phyloP scores from a whole-genome alignment of 2,888 invertebrate genomes.

The Caenorhabditis wallacei region DNA sequence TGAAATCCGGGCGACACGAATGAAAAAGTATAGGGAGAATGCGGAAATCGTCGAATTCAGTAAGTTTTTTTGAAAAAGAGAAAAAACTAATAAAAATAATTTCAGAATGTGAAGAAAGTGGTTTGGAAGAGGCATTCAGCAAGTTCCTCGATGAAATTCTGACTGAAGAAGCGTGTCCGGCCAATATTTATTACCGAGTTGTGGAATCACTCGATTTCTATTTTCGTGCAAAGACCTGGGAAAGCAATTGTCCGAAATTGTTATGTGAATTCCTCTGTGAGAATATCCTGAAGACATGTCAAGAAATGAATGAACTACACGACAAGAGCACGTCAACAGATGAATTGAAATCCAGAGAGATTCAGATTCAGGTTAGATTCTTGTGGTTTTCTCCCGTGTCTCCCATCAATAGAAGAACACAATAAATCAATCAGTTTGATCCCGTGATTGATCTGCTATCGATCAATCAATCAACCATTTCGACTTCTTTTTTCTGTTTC shows the following conservation, averaged over 20 bases:
- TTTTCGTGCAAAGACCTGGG: constrained; percentile 65
- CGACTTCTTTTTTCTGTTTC: not conserved
- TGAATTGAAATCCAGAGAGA: constrained; percentile 46
- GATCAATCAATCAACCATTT: constrained; percentile 11
- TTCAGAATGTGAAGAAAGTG: constrained; percentile 61
- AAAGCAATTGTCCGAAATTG: constrained; percentile 49
- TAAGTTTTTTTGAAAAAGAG: constrained; percentile 19
- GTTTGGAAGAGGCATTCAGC: constrained; percentile 22
- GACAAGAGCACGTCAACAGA: constrained; percentile 37
- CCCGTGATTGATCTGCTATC: constrained; percentile 16
- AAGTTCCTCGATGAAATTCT: constrained; percentile 42
- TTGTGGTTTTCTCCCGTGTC: too few relatives aligned
- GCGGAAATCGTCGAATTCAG: constrained; percentile 54
- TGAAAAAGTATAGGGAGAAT: constrained; percentile 58
- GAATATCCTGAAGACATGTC: constrained; percentile 44
- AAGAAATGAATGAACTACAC: constrained; percentile 53
- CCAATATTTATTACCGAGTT: constrained; percentile 45
- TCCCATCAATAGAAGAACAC: not conserved
- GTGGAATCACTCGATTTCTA: constrained; percentile 58
- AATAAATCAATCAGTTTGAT: constrained; percentile 22
- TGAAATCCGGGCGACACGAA: constrained; percentile 39
- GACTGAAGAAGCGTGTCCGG: constrained; percentile 21
- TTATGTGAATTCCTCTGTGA: constrained; percentile 27
- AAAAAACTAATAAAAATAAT: constrained; percentile 1
- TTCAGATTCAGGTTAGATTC: constrained; percentile 55